Evolutionary conservation across 1,140 invertebrate genomes (phyloP), one percentile per base, ranked within the genome.

Genomic region (Brachionus rotundiformis): DNA sequence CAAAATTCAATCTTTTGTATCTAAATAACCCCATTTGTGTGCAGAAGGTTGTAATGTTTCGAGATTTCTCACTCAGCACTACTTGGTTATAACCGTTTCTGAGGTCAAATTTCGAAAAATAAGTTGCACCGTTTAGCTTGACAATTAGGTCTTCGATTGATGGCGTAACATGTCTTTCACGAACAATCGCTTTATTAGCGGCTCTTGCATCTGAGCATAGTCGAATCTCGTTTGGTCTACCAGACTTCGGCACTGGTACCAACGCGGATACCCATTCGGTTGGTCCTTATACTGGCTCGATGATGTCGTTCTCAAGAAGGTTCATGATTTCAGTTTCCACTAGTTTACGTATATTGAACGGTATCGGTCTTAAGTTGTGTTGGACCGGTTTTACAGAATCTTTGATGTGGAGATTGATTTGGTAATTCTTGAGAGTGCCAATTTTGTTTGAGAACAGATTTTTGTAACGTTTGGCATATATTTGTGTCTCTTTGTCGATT

Each of bases 251-350:
- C 0, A 85, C 84, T 1, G 86, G 39, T 10, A 87, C 85, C 19
- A 86, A 59, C 0, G 84, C 84, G 11, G 83, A 84, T 6, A 85
- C 84, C 85, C 84, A 86, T 16, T 84, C 83, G 6, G 84, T 85
- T 2, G 85, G 83, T 13, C 84, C 83, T 10, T 61, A 49, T n/a
- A 83, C 82, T 6, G 76, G 83, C 65, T 84, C 83, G 25, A 86
- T 84, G 11, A 86, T 82, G 16, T 83, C 84, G n/a, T 75, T n/a
- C 19, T 84, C 33, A 6, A 49, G 13, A 23, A 82, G 36, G 3
- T 41, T 41, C 39, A 41, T 41, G 3, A 41, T 41, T 41, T 41
- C 39, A 1, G 39, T 3, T 41, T 41, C 39, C 3, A 41, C 39
- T 0, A 6, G 7, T 41, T 0, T 41, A 2, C 39, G 39, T 41